Evolutionary conservation across 2,797 vertebrate species (phyloP).

Genomic region (Malurus splendens): DNA sequence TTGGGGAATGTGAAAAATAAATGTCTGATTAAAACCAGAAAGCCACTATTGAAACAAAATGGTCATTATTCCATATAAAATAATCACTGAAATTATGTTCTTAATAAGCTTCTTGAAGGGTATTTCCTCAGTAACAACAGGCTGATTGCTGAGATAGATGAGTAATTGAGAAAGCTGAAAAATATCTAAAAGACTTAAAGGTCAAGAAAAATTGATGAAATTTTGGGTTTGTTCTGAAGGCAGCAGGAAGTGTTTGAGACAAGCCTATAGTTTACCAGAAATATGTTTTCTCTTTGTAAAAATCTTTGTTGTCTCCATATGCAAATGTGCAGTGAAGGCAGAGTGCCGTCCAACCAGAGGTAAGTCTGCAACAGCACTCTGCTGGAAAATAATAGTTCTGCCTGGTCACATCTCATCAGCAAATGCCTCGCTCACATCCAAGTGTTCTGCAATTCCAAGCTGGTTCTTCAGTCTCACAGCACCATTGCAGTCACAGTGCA

Average conservation of each 20-base stretch:
- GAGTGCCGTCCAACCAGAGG: neutral
- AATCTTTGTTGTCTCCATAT: neutral
- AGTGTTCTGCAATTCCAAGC: neutral
- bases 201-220: neutral
- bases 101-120: neutral
- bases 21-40: constrained; percentile 42
- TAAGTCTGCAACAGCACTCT: neutral
- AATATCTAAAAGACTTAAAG: neutral
- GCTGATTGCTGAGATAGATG: neutral
- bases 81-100: neutral
- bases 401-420: neutral
- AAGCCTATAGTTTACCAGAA: neutral
- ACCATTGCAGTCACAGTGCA: neutral
- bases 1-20: constrained; percentile 21
- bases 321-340: neutral
- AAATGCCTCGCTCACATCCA: neutral
- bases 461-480: neutral
- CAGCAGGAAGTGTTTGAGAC: neutral
- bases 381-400: neutral
- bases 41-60: constrained; percentile 24
- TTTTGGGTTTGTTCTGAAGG: neutral
- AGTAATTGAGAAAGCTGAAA: neutral
- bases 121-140: neutral
- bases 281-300: neutral
- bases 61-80: constrained; percentile 39